A percentile compares a stretch with the other conserved stretches of the same genome.
phyloP scores from a whole-genome alignment of 2,113 vertebrate genomes.

The Alouatta palliata region DNA sequence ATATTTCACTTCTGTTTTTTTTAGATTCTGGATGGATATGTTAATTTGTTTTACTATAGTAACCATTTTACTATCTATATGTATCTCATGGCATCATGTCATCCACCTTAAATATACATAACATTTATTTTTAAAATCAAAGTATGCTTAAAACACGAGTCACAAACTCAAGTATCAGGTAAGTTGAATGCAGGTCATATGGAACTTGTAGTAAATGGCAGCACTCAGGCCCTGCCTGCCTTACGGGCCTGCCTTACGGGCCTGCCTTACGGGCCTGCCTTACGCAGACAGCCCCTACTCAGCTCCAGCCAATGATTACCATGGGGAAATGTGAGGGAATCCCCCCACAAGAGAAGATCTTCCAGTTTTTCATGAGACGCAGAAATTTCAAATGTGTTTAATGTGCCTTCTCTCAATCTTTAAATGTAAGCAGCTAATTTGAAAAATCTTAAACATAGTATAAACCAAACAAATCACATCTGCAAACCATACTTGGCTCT shows the following conservation, averaged over 20 bases:
- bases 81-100: neutral
- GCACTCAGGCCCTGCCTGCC: neutral
- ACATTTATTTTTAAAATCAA: neutral
- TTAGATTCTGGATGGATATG: neutral
- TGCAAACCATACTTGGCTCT: neutral
- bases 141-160: neutral
- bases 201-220: too few relatives aligned
- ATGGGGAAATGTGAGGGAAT: neutral
- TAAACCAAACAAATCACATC: neutral
- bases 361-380: neutral
- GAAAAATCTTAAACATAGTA: neutral
- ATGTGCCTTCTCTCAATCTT: neutral
- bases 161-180: neutral
- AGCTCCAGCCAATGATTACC: neutral
- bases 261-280: too few relatives aligned
- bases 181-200: neutral
- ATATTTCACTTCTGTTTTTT: neutral
- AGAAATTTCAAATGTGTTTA: neutral
- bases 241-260: too few relatives aligned
- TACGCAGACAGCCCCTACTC: fast-evolving
- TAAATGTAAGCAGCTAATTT: neutral
- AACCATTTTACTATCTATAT: neutral
- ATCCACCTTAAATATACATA: neutral
- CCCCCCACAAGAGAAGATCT: neutral
- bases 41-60: neutral